Evolutionary conservation across 30 jellyfish, hydroid and myxozoan genomes (phyloP), one percentile per base, ranked within the genome.

Genomic region (Phacellophora camtschatica): DNA sequence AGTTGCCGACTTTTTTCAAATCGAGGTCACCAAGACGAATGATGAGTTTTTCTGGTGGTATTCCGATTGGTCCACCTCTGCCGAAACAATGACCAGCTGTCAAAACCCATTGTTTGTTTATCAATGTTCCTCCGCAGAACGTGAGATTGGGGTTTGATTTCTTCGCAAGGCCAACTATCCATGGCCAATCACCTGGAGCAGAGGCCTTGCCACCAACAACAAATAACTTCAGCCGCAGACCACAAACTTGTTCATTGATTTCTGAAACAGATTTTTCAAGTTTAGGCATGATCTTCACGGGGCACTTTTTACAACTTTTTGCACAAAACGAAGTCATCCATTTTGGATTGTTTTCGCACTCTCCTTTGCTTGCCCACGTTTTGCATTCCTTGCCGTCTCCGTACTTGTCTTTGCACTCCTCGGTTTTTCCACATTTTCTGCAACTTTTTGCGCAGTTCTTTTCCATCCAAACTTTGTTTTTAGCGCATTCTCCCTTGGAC

Each of bases 11-110:
- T 28, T 46, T 46, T 23, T 28, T 28, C 20, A 46, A 46, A 46
- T 73, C 86, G 22, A 51, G 72, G 2, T 73, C 86, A 6, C 56
- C 86, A 8, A 73, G 74, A 20, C 71, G 15, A 10, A 73, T 32
- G 31, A 49, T 48, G n/a, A 49, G 24, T 8, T 73, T 48, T 6
- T 51, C 46, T 3, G 72, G 86, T 16, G 23, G 10, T 11, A 22
- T 19, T 16, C 15, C 33, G 18, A 37, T 13, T 11, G 58, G 22
- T 5, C 86, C 86, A 18, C 58, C 74, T 3, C 76, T 20, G n/a
- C 86, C 86, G 56, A 73, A 73, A 32, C 86, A 73, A 37, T 73
- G 86, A 37, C 48, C 66, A 19, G 86, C 86, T 18, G 86, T 73
- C 7, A 73, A 74, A n/a, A 73, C 74, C 86, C 86, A 73, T 32